Conservation (phyloP, 2,797 vertebrate genomes). For the Fringilla coelebs region DNA sequence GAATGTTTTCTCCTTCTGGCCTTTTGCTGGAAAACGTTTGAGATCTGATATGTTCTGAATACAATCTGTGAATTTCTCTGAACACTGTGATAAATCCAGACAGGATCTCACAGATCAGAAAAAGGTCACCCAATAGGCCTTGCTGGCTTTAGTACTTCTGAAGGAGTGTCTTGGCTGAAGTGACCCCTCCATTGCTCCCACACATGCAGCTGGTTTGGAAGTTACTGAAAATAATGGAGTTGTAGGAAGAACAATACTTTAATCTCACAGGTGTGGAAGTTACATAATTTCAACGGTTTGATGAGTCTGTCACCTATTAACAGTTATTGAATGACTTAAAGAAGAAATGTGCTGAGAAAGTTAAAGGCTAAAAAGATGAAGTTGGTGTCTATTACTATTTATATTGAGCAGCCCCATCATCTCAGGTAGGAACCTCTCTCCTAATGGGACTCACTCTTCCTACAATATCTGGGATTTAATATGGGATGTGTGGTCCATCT, state of each 20-base stretch:
- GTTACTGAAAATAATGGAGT: conserved; percentile 17
- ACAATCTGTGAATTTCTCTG: neutral
- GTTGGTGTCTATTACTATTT: neutral
- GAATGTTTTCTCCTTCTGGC: neutral
- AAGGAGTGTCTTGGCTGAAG: neutral
- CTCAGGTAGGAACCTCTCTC: neutral
- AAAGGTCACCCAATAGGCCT: neutral
- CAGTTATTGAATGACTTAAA: neutral
- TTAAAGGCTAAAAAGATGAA: neutral
- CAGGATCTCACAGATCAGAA: neutral
- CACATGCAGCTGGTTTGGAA: neutral
- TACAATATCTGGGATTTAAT: neutral
- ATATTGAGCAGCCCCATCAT: neutral
- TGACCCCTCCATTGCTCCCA: neutral
- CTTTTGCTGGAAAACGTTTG: neutral
- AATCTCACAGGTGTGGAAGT: neutral
- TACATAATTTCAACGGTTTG: conserved; percentile 18
- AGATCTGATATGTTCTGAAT: neutral
- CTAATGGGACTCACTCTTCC: neutral
- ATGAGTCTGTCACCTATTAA: conserved; percentile 17
- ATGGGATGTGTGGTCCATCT: neutral
- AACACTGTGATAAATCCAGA: neutral
- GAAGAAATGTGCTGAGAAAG: neutral
- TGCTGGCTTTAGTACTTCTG: neutral
- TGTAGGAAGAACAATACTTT: conserved; percentile 36